phyloP scores from a whole-genome alignment of 1,140 invertebrate genomes.

The Bombus fervidus region DNA sequence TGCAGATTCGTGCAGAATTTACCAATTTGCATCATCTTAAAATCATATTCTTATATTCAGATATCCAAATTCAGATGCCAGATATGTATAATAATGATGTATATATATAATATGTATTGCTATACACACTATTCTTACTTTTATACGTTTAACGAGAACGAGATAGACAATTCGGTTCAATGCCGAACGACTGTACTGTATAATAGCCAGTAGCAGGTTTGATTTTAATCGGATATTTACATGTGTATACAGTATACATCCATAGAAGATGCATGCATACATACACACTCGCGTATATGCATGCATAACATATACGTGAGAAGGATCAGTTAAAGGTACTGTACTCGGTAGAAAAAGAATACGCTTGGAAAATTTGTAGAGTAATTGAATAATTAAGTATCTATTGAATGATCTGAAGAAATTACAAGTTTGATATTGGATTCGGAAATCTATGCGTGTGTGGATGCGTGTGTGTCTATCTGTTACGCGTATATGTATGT shows the following conservation, averaged over 20 bases:
- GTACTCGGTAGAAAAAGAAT: slow-evolving; percentile 60
- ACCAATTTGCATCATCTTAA: background rate
- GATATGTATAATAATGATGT: background rate
- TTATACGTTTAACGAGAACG: background rate
- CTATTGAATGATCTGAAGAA: slow-evolving; percentile 54
- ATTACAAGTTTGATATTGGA: slow-evolving; percentile 58
- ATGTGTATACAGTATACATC: background rate
- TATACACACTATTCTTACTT: background rate
- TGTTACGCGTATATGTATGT: background rate
- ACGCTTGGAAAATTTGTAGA: slow-evolving; percentile 55
- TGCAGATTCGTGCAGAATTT: slow-evolving; percentile 18
- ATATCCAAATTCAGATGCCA: background rate
- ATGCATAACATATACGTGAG: slow-evolving; percentile 19
- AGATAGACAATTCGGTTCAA: background rate
- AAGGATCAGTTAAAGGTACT: slow-evolving; percentile 54
- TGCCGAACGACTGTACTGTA: background rate
- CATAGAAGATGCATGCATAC: slow-evolving; percentile 19
- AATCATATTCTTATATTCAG: background rate
- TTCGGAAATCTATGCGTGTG: slow-evolving; percentile 34
- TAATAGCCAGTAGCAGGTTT: background rate
- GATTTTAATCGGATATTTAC: background rate
- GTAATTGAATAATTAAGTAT: slow-evolving; percentile 34
- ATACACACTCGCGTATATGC: slow-evolving; percentile 28
- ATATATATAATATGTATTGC: background rate
- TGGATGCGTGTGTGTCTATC: background rate